Base-by-base conservation (phyloP, 1,140 invertebrate genomes). In the Thaumatotibia leucotreta region DNA sequence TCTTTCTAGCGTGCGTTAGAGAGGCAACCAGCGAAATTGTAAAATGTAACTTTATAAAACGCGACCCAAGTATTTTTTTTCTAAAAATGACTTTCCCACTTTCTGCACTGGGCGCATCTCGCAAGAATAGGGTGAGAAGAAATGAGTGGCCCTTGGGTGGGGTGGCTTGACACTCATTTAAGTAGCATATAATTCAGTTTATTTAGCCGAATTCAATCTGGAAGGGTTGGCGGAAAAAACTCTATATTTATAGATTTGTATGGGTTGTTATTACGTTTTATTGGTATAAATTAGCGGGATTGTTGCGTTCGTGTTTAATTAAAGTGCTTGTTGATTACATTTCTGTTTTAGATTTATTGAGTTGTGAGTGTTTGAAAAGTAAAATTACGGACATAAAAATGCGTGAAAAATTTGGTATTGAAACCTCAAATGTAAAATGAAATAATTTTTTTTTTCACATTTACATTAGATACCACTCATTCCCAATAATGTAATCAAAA, bases 141-240 rank as follows among this genome's bases (percentile, higher is more conserved):
- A 86, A 84, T 71, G 75, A 82, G 81, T 82, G 82, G 77, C 77
- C 84, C 84, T 84, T 70, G 65, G 49, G 52, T 64, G 72, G 67
- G 74, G 70, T 63, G 70, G 73, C 83, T 83, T 86, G 84, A 88
- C 88, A 88, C 84, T 88, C 82, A 84, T 88, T 87, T 90, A 90
- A 90, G 84, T 88, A 90, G 86, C 84, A 88, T 80, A 88, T 90
- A 87, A 88, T 90, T 88, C 83, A 87, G 87, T 90, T 90, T 89
- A 88, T 89, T 89, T 90, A 85, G 80, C 75, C 82, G 81, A 88
- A 88, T 90, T 87, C 79, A 86, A 90, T 87, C 84, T 80, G 61
- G 68, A 89, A 86, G 87, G 87, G 87, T 88, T 85, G 77, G 64
- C 54, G 58, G 75, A 65, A 78, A 80, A 81, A 82, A 78, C 58